Percentiles rank a stretch among this genome's conserved stretches.
These are phyloP conservation scores for Urocyon cinereoargenteus DNA, from an alignment of 2,797 vertebrate genomes.

Conservation along the genomic window DNA sequence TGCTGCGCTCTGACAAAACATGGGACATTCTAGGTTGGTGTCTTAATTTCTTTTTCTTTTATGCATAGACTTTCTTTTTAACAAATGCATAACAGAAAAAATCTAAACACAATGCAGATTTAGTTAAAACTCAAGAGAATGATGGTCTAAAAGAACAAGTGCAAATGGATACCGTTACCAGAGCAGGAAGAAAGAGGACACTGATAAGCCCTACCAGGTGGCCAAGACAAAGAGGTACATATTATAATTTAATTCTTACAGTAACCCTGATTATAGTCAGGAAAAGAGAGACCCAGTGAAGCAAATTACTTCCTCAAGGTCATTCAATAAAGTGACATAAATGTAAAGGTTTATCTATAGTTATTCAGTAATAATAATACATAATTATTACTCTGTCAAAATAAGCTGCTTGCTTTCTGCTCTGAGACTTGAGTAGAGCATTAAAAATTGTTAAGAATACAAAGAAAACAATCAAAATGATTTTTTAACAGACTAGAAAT, in stretches of 20 bases:
- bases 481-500: not conserved
- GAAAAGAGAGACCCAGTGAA: not conserved
- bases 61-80: not conserved
- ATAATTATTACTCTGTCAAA: not conserved
- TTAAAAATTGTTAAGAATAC: not conserved
- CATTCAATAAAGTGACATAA: not conserved
- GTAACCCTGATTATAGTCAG: not conserved
- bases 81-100: slow-evolving; percentile 19
- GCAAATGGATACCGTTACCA: not conserved
- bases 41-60: not conserved
- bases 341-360: not conserved
- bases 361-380: not conserved
- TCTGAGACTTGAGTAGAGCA: not conserved
- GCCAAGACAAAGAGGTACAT: not conserved
- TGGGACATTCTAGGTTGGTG: not conserved
- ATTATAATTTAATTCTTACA: not conserved
- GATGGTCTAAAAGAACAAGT: not conserved
- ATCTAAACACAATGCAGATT: not conserved
- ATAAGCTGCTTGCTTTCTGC: not conserved
- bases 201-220: not conserved
- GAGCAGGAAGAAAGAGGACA: not conserved
- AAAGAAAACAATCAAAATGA: slow-evolving; percentile 7
- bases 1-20: not conserved
- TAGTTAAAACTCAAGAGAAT: slow-evolving; percentile 18
- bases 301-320: not conserved